Conservation (phyloP, 2,888 invertebrate species). For the Lepidocyrtinus sp. region DNA sequence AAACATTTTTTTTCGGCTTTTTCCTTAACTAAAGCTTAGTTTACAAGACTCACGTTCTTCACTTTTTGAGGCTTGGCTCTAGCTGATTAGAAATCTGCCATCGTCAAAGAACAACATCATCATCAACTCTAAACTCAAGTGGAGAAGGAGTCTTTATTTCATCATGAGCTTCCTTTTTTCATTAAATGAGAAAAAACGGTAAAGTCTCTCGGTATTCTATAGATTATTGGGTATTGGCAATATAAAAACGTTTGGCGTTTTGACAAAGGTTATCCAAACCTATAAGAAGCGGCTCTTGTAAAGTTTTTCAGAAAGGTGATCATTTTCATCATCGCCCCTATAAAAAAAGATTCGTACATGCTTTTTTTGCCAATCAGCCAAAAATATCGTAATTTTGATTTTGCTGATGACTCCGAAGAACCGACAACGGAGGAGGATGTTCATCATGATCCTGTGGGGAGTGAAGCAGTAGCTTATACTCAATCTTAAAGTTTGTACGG, state of each 20-base stretch:
- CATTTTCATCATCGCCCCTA: constrained; percentile 3
- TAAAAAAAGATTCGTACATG: neutral
- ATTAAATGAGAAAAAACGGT: constrained; percentile 35
- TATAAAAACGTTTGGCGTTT: neutral
- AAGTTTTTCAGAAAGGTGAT: constrained; percentile 2
- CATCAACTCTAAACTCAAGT: too few relatives aligned
- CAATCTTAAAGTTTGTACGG: neutral
- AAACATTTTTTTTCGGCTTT: constrained; percentile 37
- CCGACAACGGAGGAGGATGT: constrained; percentile 1
- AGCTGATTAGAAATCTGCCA: constrained; percentile 60
- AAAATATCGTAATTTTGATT: neutral
- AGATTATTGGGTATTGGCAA: neutral
- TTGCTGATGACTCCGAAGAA: neutral
- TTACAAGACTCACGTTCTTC: constrained; percentile 57
- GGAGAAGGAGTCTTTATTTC: too few relatives aligned
- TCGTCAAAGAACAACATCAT: constrained; percentile 19
- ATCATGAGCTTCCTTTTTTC: neutral
- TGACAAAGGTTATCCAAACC: neutral
- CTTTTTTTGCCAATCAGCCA: constrained; percentile 19
- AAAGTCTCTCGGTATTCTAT: constrained; percentile 30
- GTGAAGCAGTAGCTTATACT: neutral
- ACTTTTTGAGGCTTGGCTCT: constrained; percentile 48
- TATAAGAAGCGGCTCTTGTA: neutral
- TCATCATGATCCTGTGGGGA: constrained; percentile 26
- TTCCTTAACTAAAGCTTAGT: neutral